Conservation (phyloP, 2,113 vertebrate species). For the Labrus mixtus region DNA sequence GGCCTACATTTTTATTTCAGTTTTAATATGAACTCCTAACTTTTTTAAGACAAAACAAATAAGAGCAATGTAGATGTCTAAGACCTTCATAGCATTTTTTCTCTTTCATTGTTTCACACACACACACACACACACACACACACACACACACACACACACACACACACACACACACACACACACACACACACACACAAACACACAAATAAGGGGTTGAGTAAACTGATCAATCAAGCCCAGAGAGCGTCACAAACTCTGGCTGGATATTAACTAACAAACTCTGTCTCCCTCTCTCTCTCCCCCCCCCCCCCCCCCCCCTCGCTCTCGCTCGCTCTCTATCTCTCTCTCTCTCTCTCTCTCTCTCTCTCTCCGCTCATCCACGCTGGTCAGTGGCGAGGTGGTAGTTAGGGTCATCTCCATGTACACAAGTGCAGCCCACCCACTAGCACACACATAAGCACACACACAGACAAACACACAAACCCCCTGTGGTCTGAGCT, state of each 20-base stretch:
- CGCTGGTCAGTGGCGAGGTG: slow-evolving; percentile 43
- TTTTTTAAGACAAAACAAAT: too few species aligned
- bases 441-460: slow-evolving; percentile 38
- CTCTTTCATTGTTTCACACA: too few species aligned
- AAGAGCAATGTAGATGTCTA: too few species aligned
- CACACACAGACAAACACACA: slow-evolving; percentile 23
- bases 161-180: too few species aligned
- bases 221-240: slow-evolving; percentile 52
- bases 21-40: too few species aligned
- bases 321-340: neutral
- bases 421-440: slow-evolving; percentile 73
- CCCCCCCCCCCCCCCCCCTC: neutral
- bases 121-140: too few species aligned
- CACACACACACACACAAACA: slow-evolving; percentile 14
- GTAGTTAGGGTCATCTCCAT: slow-evolving; percentile 75
- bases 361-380: slow-evolving; percentile 10
- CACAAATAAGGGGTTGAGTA: slow-evolving; percentile 18
- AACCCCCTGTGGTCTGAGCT: slow-evolving; percentile 43
- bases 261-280: slow-evolving; percentile 50
- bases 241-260: slow-evolving; percentile 28
- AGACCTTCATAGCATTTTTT: too few species aligned
- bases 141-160: too few species aligned
- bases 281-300: slow-evolving; percentile 23
- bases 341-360: slow-evolving; percentile 1
- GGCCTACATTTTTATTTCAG: too few species aligned